These are phyloP conservation scores for Saccostrea echinata DNA, from an alignment of 1,140 invertebrate species.

Conservation along the genomic window DNA sequence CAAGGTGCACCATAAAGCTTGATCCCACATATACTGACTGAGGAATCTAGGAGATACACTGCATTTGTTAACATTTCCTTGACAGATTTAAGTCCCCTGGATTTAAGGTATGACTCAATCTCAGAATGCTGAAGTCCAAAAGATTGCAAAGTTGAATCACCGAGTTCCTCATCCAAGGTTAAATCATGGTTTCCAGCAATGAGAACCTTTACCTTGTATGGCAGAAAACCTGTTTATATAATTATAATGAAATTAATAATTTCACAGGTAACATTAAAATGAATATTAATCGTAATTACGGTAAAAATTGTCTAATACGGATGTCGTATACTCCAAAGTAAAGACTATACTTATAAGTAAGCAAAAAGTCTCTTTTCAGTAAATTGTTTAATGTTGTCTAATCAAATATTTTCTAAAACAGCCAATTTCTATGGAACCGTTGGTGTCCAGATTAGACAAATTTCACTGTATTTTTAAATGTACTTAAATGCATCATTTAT, in stretches of 20 bases:
- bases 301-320: too few species aligned
- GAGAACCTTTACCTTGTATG: conserved; percentile 91
- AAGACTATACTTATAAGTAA: too few species aligned
- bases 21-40: conserved; percentile 86
- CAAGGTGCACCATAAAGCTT: conserved; percentile 93
- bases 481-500: background rate
- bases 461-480: too few species aligned
- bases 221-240: conserved; percentile 82
- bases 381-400: too few species aligned
- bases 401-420: too few species aligned
- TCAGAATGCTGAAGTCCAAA: conserved; percentile 7
- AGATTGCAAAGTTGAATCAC: background rate
- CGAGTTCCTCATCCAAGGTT: conserved; percentile 86
- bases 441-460: too few species aligned
- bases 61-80: conserved; percentile 86
- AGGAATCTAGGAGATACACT: conserved; percentile 88
- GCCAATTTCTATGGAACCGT: too few species aligned
- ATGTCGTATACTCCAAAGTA: too few species aligned
- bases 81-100: conserved; percentile 54
- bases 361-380: too few species aligned
- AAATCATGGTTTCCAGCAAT: conserved; percentile 94
- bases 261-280: background rate
- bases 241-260: background rate
- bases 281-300: too few species aligned
- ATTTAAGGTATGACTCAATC: conserved; percentile 41